These are phyloP conservation scores for Scaptomyza caliginosa DNA, from an alignment of 2,888 invertebrate species.

Conservation along the genomic window DNA sequence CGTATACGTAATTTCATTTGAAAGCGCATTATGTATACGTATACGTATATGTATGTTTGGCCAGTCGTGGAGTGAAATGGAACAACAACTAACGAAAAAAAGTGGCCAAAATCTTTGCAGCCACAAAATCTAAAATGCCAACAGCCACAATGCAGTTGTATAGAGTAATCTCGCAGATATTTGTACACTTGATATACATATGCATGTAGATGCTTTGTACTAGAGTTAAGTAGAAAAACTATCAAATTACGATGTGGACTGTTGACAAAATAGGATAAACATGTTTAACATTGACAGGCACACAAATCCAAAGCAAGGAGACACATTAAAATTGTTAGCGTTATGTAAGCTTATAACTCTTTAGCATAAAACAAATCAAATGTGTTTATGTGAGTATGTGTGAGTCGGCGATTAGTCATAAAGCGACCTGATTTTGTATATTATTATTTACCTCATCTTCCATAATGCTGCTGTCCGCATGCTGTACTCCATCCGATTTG, in stretches of 20 bases:
- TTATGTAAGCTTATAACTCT: conserved; percentile 14
- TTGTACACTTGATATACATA: conserved; percentile 54
- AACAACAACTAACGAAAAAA: conserved; percentile 8
- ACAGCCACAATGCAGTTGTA: conserved; percentile 38
- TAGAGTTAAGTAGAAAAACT: conserved; percentile 71
- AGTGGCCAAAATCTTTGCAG: conserved; percentile 20
- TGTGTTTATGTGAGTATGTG: conserved; percentile 13
- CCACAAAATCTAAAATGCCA: conserved; percentile 56
- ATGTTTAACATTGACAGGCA: background rate
- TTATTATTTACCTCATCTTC: conserved; percentile 82
- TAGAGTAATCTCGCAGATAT: conserved; percentile 50
- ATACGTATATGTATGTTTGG: conserved; percentile 30
- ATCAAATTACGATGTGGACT: conserved; percentile 69
- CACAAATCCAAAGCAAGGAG: conserved; percentile 53
- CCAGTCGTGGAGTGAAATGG: conserved; percentile 1
- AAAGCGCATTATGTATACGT: conserved; percentile 59
- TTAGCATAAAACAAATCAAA: conserved; percentile 51
- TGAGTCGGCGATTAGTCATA: conserved; percentile 26
- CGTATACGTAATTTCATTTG: conserved; percentile 73
- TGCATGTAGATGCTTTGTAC: background rate
- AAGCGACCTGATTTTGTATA: conserved; percentile 9
- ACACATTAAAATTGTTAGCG: conserved; percentile 43
- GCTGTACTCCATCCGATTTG: conserved; percentile 82
- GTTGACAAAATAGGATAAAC: conserved; percentile 52
- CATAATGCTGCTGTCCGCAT: conserved; percentile 83